Evolutionary conservation across 1,140 invertebrate genomes (phyloP).

Genomic region (Anthonomus grandis): DNA sequence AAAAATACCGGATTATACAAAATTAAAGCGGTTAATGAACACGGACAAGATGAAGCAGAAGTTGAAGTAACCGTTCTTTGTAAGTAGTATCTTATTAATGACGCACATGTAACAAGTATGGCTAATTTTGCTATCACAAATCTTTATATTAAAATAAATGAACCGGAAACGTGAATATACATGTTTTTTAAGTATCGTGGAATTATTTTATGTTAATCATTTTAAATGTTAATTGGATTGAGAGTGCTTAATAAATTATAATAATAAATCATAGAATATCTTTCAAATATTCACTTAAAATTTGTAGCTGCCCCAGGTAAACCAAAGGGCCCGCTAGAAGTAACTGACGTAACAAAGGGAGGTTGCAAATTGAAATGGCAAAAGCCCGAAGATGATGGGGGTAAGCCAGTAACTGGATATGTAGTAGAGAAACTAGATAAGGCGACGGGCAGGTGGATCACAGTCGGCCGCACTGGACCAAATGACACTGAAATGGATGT

Average conservation of each 20-base stretch:
- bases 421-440: conserved; percentile 96
- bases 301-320: conserved; percentile 72
- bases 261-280: conserved; percentile 4
- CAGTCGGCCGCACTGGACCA: conserved; percentile 81
- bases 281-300: no score
- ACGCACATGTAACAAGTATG: no score
- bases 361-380: conserved; percentile 93
- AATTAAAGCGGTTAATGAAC: conserved; percentile 87
- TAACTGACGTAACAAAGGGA: conserved; percentile 88
- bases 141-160: no score
- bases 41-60: conserved; percentile 89
- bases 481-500: conserved; percentile 86
- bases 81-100: conserved; percentile 52
- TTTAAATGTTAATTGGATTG: no score
- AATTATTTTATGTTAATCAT: no score
- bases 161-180: no score
- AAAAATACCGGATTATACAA: conserved; percentile 88
- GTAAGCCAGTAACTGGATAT: conserved; percentile 93
- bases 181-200: no score
- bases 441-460: conserved; percentile 88
- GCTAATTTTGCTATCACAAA: no score
- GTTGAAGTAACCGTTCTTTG: conserved; percentile 90
- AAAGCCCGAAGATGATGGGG: conserved; percentile 97
- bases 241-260: no score
- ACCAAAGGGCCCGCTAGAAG: conserved; percentile 88